Conservation (phyloP, 2,888 invertebrate genomes). For the Idaea aversata region DNA sequence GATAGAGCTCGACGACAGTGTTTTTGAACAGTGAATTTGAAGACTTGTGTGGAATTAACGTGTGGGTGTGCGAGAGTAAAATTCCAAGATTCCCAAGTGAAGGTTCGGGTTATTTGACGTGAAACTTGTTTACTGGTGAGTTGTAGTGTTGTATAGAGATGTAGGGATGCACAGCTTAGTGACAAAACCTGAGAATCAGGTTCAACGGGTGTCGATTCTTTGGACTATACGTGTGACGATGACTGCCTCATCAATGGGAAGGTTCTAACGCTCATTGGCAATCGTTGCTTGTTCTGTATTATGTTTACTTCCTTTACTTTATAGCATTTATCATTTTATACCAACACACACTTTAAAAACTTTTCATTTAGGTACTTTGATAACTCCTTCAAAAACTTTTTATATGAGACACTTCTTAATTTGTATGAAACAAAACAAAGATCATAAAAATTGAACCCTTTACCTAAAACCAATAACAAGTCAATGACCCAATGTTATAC, state of each 20-base stretch:
- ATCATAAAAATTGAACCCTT: not conserved
- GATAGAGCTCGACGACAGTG: slow-evolving; percentile 35
- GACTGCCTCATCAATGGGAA: slow-evolving; percentile 12
- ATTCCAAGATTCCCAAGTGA: slow-evolving; percentile 35
- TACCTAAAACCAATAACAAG: not conserved
- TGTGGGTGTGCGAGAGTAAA: slow-evolving; percentile 44
- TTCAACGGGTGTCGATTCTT: not conserved
- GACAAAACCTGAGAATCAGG: not conserved
- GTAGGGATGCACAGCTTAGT: slow-evolving; percentile 9
- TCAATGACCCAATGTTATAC: not conserved
- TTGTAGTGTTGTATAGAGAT: slow-evolving; percentile 32
- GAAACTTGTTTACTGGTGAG: slow-evolving; percentile 67
- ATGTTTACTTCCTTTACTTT: slow-evolving; percentile 36
- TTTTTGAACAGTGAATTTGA: slow-evolving; percentile 28
- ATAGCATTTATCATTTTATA: not conserved
- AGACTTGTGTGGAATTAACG: slow-evolving; percentile 46
- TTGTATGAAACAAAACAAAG: not conserved
- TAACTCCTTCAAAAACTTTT: not conserved
- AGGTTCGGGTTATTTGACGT: slow-evolving; percentile 44
- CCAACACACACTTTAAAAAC: not conserved
- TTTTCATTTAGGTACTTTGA: not conserved
- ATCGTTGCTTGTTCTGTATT: slow-evolving; percentile 27
- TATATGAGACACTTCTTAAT: not conserved
- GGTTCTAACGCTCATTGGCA: slow-evolving; percentile 30
- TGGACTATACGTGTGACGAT: not conserved